Evolutionary conservation across 2,888 invertebrate genomes (phyloP), one percentile per base, ranked within the genome.

Genomic region (Oscheius sp.): DNA sequence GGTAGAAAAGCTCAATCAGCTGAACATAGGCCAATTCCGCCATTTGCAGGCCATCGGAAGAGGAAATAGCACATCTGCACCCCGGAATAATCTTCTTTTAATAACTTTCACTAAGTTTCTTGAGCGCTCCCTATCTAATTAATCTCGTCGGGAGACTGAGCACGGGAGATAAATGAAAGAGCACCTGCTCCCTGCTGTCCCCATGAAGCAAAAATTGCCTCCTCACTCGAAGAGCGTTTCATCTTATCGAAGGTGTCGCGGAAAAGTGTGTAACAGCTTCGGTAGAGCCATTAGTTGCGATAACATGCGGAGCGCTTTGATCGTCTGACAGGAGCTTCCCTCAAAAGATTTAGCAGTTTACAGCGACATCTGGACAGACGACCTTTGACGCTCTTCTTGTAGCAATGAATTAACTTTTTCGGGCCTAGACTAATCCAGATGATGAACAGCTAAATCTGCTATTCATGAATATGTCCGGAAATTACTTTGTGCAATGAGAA

Each of bases 241-340:
- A 63, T 63, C 63, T 63, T 63, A 5, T n/a, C 48, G 2, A 21
- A 63, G 63, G 63, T 63, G 63, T 48, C 47, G 63, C 33, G 60
- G 35, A 29, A 37, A 35, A 48, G 63, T 63, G 42, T 42, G 63
- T 63, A 63, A 63, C 42, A 47, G 21, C 63, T 48, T 47, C 60
- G 35, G 35, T 60, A 60, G 42, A 42, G 32, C 37, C 60, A 60
- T 33, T 62, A 21, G 42, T 62, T 62, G 42, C 13, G 63, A 63
- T 63, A 63, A 63, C 63, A 63, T 48, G 63, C 63, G 48, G 48
- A 42, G 63, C 63, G 63, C 63, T 63, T 63, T 63, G 63, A 63
- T 63, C 63, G 53, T 4, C 53, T 53, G 53, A 53, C 53, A 53
- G 13, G 29, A 29, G 7, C 11, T 53, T 21, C 29, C 53, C 29